Evolutionary conservation across 2,797 vertebrate genomes (phyloP), one percentile per base, ranked within the genome.

Genomic region (Eremophila alpestris): DNA sequence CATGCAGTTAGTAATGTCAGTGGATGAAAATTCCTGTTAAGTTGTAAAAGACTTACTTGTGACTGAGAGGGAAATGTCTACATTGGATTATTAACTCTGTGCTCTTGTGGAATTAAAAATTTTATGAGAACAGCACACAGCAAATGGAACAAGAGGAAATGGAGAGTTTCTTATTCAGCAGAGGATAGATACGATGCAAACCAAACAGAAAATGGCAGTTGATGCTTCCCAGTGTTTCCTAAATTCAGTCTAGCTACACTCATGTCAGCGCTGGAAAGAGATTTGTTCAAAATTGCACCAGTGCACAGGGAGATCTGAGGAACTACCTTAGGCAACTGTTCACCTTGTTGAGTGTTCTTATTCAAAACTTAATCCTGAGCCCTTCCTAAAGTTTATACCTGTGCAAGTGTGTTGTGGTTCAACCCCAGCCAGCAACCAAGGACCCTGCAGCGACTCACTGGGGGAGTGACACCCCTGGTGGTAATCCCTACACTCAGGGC

Each of bases 361-460:
- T 45, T 60, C 71, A 38, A 34, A 87, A 63, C 34, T 49, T 67
- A 74, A 70, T 58, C 70, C 49, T 54, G 30, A 93, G 63, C 36
- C 32, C 60, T 82, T 79, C 64, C 48, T 86, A 41, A 55, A 79
- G 55, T 12, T 60, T 30, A 18, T 7, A 15, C 13, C 30, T 32
- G n/a, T 73, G 45, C 77, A 52, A 17, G 8, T 38, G 74, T 5
- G 16, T 1, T 41, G 40, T 54, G 73, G 6, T 46, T 48, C 16
- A 71, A 41, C 11, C 21, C 40, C 34, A 65, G 45, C 5, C 34
- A 36, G 59, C 65, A 22, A 7, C 20, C 30, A 26, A 16, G n/a
- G 1, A 5, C 49, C 5, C 0, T 0, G 21, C 52, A 64, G 51
- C 40, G 13, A 4, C 45, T 22, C 58, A 14, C n/a, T 24, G 15